phyloP scores from a whole-genome alignment of 2,888 invertebrate species.

The Mythimna albipuncta region DNA sequence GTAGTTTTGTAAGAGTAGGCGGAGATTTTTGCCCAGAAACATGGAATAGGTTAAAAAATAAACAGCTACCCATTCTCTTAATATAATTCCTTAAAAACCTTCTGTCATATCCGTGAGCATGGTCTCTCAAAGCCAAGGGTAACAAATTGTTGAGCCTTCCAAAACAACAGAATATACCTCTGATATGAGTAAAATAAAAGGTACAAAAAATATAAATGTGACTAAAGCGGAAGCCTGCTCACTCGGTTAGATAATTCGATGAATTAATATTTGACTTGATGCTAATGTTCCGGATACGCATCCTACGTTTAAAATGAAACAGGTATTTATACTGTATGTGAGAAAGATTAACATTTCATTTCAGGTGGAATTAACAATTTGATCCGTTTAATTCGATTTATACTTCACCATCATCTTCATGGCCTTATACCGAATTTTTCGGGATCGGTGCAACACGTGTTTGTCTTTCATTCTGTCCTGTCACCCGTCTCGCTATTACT shows the following conservation, averaged over 20 bases:
- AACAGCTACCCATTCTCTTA: background rate
- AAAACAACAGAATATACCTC: slow-evolving; percentile 1
- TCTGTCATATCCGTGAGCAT: background rate
- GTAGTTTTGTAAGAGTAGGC: no score
- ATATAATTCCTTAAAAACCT: background rate
- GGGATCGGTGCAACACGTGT: no score
- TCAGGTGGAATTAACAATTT: background rate
- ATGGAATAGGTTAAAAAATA: background rate
- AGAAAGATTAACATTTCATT: background rate
- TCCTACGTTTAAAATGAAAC: slow-evolving; percentile 8
- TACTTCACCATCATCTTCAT: background rate
- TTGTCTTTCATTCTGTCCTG: no score
- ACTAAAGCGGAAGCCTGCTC: slow-evolving; percentile 22
- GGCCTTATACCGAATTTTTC: no score
- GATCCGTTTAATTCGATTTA: background rate
- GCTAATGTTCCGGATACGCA: slow-evolving; percentile 20
- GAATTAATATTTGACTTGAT: slow-evolving; percentile 22
- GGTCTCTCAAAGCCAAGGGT: background rate
- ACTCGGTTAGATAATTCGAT: slow-evolving; percentile 14
- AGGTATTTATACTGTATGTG: background rate
- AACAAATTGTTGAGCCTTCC: background rate
- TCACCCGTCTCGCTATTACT: no score
- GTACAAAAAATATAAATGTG: background rate
- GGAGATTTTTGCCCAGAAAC: no score
- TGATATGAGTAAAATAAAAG: background rate